Evolutionary conservation across 2,888 invertebrate species (phyloP), one percentile per base, ranked within the genome.

Genomic region (Smittia sp.): DNA sequence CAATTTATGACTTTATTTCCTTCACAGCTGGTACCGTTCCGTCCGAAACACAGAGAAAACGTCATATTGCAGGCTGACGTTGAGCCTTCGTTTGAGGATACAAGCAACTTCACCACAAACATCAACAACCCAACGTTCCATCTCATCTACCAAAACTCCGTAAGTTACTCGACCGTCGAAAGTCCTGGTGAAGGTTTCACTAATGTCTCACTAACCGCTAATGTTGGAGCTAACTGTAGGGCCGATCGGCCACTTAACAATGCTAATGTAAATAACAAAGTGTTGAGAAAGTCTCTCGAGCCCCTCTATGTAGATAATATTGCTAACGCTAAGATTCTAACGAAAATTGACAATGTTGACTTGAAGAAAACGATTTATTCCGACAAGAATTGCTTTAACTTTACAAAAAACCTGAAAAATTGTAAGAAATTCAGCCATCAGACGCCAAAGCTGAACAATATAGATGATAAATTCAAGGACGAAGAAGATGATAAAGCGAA

Each of bases 391-490:
- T 20, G 25, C 24, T 52, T 65, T 15, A 73, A 73, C 38, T 73
- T 73, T 20, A 52, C 73, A 1, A 73, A 73, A n/a, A 73, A 73
- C 27, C 25, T 65, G 13, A 73, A 73, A 63, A 73, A 73, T 27
- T 32, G 18, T 4, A 65, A 46, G 18, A 72, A 72, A 39, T 72
- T 72, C 58, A 4, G 13, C 62, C 22, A 18, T 25, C 62, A 38
- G 32, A n/a, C 13, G 38, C 62, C 62, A 22, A 72, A 72, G 52
- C 13, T 22, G 7, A 65, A 18, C 62, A 73, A 65, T 63, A 18
- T 22, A 7, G 11, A 4, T 58, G 32, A 54, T 1, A 58, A 58
- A 6, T 32, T 41, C 7, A 25, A 25, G 6, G 73, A 65, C 4
- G 46, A 73, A 25, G 18, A 46, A 6, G 13, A 24, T 18, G 27